phyloP scores from a whole-genome alignment of 2,888 invertebrate species.

The Seira musarum region DNA sequence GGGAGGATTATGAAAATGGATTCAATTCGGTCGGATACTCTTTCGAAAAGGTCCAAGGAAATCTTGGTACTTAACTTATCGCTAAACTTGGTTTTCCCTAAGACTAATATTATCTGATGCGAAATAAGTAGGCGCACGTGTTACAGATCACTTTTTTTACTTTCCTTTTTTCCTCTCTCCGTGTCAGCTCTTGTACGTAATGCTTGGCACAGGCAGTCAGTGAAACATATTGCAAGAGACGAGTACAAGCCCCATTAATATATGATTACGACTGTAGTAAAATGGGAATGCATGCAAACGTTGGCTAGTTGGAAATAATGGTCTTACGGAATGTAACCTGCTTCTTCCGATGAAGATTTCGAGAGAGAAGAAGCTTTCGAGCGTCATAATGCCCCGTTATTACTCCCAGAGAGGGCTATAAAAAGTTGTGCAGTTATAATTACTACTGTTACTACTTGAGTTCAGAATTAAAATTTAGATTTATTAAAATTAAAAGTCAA shows the following conservation, averaged over 20 bases:
- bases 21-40: conserved; percentile 32
- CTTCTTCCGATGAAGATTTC: too few relatives aligned
- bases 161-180: conserved; percentile 16
- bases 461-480: too few relatives aligned
- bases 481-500: conserved; percentile 25
- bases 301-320: neutral
- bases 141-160: conserved; percentile 20
- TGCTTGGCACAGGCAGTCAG: too few relatives aligned
- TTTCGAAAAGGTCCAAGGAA: too few relatives aligned
- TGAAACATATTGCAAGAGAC: conserved; percentile 24
- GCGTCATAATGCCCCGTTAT: conserved; percentile 34
- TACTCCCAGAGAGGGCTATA: conserved; percentile 43
- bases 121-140: conserved; percentile 49
- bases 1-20: conserved; percentile 44
- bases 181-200: too few relatives aligned
- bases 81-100: conserved; percentile 17
- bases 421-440: conserved; percentile 25
- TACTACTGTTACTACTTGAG: too few relatives aligned
- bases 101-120: conserved; percentile 36
- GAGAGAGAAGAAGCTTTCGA: too few relatives aligned
- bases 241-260: neutral
- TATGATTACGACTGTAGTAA: neutral
- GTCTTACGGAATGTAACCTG: neutral
- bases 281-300: neutral
- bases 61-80: neutral